A percentile compares a stretch with the other conserved stretches of the same genome.
Conservation (phyloP, 2,113 vertebrate genomes). For the Chaetodon trifascialis region DNA sequence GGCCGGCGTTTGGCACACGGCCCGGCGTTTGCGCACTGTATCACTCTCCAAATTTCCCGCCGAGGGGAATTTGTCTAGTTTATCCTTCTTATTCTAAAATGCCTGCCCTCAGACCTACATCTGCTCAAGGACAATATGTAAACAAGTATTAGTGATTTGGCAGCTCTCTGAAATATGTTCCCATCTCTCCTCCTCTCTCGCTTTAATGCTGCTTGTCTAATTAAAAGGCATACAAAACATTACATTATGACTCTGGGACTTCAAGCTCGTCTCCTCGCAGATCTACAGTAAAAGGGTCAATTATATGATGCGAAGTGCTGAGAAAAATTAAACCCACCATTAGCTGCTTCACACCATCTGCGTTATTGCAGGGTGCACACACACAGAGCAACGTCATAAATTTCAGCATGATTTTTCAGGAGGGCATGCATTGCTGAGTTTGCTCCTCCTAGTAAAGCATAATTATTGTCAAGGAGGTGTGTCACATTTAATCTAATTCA, state of each 20-base stretch:
- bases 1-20: too few species aligned
- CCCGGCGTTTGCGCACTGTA: too few species aligned
- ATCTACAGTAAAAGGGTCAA: slow-evolving; percentile 74
- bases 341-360: slow-evolving; percentile 73
- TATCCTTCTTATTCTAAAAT: slow-evolving; percentile 9
- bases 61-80: too few species aligned
- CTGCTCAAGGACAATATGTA: slow-evolving; percentile 40
- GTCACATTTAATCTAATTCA: slow-evolving; percentile 51
- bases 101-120: slow-evolving; percentile 22
- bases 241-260: slow-evolving; percentile 53
- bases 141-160: slow-evolving; percentile 48
- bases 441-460: slow-evolving; percentile 49
- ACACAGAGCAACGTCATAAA: slow-evolving; percentile 60
- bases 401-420: slow-evolving; percentile 54
- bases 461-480: slow-evolving; percentile 64
- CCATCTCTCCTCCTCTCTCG: slow-evolving; percentile 18
- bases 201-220: slow-evolving; percentile 55
- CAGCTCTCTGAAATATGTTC: slow-evolving; percentile 31
- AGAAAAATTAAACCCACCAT: slow-evolving; percentile 74
- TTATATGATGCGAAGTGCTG: slow-evolving; percentile 71
- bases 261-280: slow-evolving; percentile 46
- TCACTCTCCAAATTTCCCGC: too few species aligned
- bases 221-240: slow-evolving; percentile 73
- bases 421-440: slow-evolving; percentile 58
- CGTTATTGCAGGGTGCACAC: slow-evolving; percentile 64